phyloP scores from a whole-genome alignment of 2,888 invertebrate genomes.

The Scaptomyza flava region DNA sequence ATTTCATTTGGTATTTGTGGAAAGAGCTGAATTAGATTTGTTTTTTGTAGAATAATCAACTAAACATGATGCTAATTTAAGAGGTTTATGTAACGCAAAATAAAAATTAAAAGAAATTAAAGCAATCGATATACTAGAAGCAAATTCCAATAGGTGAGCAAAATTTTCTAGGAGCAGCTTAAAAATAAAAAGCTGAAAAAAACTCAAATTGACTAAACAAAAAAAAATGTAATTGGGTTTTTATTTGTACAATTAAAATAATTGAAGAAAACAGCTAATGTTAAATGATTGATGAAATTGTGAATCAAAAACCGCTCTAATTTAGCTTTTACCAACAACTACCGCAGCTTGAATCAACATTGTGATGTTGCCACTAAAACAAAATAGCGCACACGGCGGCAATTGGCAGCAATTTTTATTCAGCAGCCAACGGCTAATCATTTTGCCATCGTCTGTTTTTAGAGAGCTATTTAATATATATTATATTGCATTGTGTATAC shows the following conservation, averaged over 20 bases:
- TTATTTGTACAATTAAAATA: too few relatives aligned
- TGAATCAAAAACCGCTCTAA: conserved; percentile 77
- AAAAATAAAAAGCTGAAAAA: too few relatives aligned
- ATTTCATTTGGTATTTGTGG: conserved; percentile 82
- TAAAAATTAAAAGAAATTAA: not conserved
- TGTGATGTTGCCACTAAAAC: conserved; percentile 80
- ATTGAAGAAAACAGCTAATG: not conserved
- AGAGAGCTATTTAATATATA: not conserved
- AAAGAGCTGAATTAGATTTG: conserved; percentile 83
- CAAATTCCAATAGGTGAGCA: not conserved
- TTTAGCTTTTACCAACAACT: conserved; percentile 84
- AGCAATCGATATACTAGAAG: not conserved
- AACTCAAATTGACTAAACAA: too few relatives aligned
- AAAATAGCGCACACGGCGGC: conserved; percentile 28
- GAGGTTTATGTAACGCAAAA: not conserved
- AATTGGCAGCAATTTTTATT: conserved; percentile 27
- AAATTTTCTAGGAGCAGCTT: not conserved
- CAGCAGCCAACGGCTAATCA: conserved; percentile 13
- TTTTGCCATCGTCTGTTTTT: conserved; percentile 13
- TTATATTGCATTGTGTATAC: not conserved
- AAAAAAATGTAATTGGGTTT: not conserved
- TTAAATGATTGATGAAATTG: conserved; percentile 6
- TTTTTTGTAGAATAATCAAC: conserved; percentile 51
- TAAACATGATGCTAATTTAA: conserved; percentile 22
- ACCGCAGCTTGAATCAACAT: conserved; percentile 83